Evolutionary conservation across 1,140 invertebrate species (phyloP).

Genomic region (Penaeus vannamei): DNA sequence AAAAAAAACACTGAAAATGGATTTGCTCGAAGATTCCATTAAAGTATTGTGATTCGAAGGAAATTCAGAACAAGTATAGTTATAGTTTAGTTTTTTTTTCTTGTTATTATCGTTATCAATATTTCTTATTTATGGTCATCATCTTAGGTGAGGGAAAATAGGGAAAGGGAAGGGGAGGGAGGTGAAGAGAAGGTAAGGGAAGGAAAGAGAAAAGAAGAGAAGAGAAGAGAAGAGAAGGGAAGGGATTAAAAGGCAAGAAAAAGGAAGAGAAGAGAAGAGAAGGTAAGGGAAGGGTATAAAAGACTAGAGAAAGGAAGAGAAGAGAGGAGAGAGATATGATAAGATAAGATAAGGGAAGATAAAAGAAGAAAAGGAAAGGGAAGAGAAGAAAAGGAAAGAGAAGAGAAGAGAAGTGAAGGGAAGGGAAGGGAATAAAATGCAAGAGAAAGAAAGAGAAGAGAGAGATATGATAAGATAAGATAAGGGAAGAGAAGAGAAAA

Average conservation of each 20-base stretch:
- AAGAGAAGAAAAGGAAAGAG: neutral
- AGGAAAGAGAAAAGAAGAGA: neutral
- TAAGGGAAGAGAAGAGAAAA: neutral
- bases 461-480: neutral
- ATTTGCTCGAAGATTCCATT: too few species aligned
- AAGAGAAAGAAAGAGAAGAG: neutral
- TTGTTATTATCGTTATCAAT: too few species aligned
- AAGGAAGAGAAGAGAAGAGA: neutral
- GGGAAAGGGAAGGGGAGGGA: slow-evolving; percentile 1
- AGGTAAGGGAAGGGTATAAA: neutral
- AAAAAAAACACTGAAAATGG: too few species aligned
- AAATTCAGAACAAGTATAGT: too few species aligned
- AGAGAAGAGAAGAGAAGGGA: neutral
- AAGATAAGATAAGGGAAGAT: neutral
- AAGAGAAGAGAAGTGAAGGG: neutral
- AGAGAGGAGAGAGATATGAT: neutral
- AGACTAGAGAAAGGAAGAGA: neutral
- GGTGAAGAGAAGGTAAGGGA: neutral
- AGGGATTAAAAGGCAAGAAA: neutral
- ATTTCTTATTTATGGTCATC: too few species aligned
- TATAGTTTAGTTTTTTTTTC: too few species aligned
- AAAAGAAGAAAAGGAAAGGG: neutral
- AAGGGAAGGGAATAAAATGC: neutral
- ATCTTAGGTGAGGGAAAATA: neutral
- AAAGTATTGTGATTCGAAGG: too few species aligned